Percentiles rank a stretch among this genome's conserved stretches.
phyloP scores from a whole-genome alignment of 2,888 invertebrate species.

The Diplolepis rosae region DNA sequence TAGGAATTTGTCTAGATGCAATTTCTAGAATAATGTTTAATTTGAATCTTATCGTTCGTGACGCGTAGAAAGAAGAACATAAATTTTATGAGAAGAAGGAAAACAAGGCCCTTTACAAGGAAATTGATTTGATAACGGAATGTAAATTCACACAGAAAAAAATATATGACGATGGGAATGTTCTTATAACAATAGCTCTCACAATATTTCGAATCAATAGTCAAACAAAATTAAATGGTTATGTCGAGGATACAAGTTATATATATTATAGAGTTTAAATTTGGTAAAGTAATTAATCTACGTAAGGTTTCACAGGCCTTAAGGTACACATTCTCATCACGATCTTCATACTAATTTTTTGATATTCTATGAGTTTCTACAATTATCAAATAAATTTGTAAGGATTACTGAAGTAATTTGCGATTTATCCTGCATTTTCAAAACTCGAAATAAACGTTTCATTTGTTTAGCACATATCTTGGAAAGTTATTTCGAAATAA shows the following conservation, averaged over 20 bases:
- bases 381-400: no score
- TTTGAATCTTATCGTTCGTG: neutral
- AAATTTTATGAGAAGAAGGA: neutral
- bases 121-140: conserved; percentile 1
- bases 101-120: neutral
- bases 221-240: no score
- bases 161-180: neutral
- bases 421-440: no score
- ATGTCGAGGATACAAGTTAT: neutral
- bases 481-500: no score
- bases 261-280: neutral
- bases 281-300: no score
- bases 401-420: no score
- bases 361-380: no score
- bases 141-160: neutral
- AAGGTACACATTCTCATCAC: no score
- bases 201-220: neutral
- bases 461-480: no score
- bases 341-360: no score
- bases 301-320: no score
- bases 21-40: conserved; percentile 8
- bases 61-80: neutral
- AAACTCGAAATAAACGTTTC: no score
- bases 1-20: neutral
- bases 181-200: neutral